Evolutionary conservation across 2,797 vertebrate genomes (phyloP).

Genomic region (Peromyscus attwateri): DNA sequence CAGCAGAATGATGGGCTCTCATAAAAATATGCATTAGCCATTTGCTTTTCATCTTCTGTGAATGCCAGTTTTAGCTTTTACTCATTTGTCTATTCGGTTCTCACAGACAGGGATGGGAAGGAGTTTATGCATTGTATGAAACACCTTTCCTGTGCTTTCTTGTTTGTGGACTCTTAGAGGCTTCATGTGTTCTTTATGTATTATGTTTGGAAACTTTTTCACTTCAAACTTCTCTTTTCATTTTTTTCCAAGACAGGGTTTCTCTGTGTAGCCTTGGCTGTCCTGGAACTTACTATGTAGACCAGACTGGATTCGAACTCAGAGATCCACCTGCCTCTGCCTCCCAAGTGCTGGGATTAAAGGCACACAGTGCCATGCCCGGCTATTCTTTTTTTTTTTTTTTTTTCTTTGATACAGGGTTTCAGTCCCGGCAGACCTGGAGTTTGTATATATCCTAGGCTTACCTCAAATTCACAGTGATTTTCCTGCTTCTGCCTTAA

Average conservation of each 20-base stretch:
- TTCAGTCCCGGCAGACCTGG: background rate
- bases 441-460: background rate
- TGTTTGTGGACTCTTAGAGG: background rate
- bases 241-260: background rate
- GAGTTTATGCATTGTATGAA: background rate
- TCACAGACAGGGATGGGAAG: constrained; percentile 6
- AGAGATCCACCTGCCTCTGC: background rate
- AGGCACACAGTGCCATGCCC: fast-evolving
- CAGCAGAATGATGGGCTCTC: constrained; percentile 3
- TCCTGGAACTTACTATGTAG: background rate
- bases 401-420: background rate
- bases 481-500: too few relatives aligned
- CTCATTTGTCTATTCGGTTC: background rate
- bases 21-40: background rate
- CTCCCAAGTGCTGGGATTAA: background rate
- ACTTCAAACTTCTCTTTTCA: background rate
- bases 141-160: background rate
- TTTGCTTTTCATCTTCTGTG: constrained; percentile 40
- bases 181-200: background rate
- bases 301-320: background rate
- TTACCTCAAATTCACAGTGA: background rate
- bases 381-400: background rate
- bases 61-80: constrained; percentile 8
- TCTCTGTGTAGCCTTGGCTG: background rate
- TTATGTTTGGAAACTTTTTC: background rate